Conservation (phyloP, 2,113 vertebrate genomes). For the Phylloscopus whistleri region DNA sequence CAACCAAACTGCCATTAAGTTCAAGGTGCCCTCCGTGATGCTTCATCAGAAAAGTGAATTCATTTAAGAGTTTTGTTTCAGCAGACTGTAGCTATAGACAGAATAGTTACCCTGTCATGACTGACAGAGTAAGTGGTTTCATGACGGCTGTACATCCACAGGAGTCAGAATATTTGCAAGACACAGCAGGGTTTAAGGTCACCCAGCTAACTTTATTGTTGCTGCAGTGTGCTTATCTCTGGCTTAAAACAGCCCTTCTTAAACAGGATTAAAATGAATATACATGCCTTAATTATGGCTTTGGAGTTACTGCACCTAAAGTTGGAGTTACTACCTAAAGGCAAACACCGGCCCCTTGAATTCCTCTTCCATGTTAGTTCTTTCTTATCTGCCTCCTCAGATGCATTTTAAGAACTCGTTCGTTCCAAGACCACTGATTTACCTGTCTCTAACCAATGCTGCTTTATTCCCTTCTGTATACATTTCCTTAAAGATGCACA, state of each 20-base stretch:
- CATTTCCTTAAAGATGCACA: background rate
- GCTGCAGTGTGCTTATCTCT: background rate
- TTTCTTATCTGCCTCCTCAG: background rate
- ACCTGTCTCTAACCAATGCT: background rate
- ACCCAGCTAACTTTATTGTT: background rate
- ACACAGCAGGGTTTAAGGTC: background rate
- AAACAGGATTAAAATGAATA: background rate
- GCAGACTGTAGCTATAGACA: background rate
- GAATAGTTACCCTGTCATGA: background rate
- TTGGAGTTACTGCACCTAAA: background rate
- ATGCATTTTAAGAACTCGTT: background rate
- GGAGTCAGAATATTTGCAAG: background rate
- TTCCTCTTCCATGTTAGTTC: background rate
- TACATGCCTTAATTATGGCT: background rate
- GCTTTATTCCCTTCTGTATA: background rate
- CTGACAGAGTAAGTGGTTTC: background rate
- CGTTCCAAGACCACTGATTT: background rate
- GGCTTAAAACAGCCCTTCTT: background rate
- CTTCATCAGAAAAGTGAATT: conserved; percentile 41
- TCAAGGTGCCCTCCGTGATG: conserved; percentile 64
- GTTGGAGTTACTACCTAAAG: background rate
- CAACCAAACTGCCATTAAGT: conserved; percentile 56
- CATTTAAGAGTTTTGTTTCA: conserved; percentile 17
- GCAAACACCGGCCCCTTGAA: background rate
- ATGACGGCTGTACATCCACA: background rate